Evolutionary conservation across 2,113 vertebrate genomes (phyloP).

Genomic region (Antidorcas marsupialis): DNA sequence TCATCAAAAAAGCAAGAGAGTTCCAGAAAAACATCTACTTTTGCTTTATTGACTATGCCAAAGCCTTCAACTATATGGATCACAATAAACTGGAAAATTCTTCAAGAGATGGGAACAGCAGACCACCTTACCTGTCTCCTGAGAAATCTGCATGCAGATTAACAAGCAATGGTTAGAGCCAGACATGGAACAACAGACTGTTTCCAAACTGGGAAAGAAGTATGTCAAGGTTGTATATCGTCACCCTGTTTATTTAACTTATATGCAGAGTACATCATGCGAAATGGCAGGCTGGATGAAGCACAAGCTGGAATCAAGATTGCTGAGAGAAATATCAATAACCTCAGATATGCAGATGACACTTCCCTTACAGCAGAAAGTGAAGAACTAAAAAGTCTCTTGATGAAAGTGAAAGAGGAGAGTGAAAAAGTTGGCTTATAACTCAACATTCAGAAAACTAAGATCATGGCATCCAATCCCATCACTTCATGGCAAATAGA

Average conservation of each 20-base stretch:
- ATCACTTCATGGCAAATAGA: background rate
- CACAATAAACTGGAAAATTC: no score
- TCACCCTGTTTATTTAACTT: background rate
- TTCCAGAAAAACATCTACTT: no score
- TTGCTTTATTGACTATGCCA: no score
- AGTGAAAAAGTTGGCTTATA: background rate
- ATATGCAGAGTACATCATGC: background rate
- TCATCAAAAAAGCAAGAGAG: no score
- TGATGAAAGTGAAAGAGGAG: background rate
- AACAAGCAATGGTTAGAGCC: no score
- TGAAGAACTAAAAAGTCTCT: background rate
- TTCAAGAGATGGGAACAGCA: no score
- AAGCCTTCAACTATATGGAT: no score
- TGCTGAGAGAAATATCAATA: background rate
- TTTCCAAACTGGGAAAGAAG: background rate
- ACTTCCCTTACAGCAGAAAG: background rate
- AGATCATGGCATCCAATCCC: background rate
- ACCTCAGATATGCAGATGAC: background rate
- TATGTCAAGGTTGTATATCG: background rate
- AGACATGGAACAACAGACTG: background rate
- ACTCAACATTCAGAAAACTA: background rate
- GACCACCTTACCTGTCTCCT: no score
- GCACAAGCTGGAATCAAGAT: background rate
- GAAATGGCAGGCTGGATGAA: background rate
- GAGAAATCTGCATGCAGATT: no score